Evolutionary conservation across 2,888 invertebrate species (phyloP).

Genomic region (Limenitis arthemis): DNA sequence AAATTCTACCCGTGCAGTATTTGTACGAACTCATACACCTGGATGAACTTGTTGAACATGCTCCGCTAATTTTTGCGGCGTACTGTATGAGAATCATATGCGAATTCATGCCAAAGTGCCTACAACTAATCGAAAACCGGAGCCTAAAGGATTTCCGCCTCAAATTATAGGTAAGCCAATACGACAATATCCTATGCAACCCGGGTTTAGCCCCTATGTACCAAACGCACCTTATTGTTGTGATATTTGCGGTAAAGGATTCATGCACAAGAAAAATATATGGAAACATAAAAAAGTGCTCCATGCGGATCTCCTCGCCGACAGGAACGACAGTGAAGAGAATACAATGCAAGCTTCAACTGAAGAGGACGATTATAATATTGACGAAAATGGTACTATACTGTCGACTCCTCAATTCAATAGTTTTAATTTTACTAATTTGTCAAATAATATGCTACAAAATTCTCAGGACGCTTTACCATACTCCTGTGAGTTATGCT

Average conservation of each 20-base stretch:
- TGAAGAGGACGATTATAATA: conserved; percentile 62
- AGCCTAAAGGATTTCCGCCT: conserved; percentile 51
- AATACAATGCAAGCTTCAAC: conserved; percentile 67
- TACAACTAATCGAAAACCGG: conserved; percentile 62
- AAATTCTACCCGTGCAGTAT: conserved; percentile 75
- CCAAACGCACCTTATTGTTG: conserved; percentile 71
- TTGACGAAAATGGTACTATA: conserved; percentile 56
- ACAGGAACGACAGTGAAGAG: conserved; percentile 63
- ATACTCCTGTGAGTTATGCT: conserved; percentile 62
- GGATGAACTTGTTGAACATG: conserved; percentile 68
- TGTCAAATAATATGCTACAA: conserved; percentile 42
- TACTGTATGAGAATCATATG: conserved; percentile 73
- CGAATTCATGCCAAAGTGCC: conserved; percentile 67
- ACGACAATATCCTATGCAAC: conserved; percentile 49
- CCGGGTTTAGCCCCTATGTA: conserved; percentile 50
- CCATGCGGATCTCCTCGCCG: conserved; percentile 59
- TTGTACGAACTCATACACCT: conserved; percentile 71
- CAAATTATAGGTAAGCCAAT: conserved; percentile 62
- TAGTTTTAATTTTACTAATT: conserved; percentile 60
- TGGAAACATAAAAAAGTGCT: conserved; percentile 70
- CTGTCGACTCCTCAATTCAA: conserved; percentile 66
- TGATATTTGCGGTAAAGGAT: conserved; percentile 76
- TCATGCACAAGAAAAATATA: conserved; percentile 69
- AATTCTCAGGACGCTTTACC: conserved; percentile 42
- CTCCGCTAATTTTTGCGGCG: conserved; percentile 73